Conservation (phyloP, 1,140 invertebrate species). For the Nymphalis io region DNA sequence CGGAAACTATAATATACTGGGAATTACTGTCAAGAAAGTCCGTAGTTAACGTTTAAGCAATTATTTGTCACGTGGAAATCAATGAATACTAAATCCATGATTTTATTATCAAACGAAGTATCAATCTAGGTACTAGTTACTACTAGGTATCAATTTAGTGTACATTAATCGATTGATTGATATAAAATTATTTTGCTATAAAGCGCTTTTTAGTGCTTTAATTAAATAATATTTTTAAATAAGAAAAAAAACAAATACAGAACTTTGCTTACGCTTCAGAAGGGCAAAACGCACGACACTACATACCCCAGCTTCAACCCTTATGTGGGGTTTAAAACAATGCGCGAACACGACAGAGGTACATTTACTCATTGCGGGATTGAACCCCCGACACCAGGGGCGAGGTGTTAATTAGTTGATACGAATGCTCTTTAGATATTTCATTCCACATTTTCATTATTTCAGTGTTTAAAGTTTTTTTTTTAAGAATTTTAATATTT, state of each 20-base stretch:
- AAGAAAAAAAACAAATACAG: not conserved
- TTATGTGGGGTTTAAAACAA: constrained; percentile 31
- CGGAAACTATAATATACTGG: too few species aligned
- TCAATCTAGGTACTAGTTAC: too few species aligned
- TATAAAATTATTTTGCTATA: too few species aligned
- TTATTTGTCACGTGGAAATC: too few species aligned
- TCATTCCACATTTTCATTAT: constrained; percentile 35
- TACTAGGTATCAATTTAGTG: too few species aligned
- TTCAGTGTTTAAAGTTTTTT: constrained; percentile 12
- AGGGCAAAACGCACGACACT: not conserved
- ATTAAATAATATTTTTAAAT: constrained; percentile 3
- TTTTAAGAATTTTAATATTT: not conserved
- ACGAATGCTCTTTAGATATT: constrained; percentile 37
- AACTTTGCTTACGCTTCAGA: not conserved
- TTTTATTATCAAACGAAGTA: too few species aligned
- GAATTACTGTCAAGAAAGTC: too few species aligned
- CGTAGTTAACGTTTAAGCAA: too few species aligned
- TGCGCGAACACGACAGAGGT: constrained; percentile 21
- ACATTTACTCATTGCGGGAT: constrained; percentile 22
- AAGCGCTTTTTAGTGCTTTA: not conserved
- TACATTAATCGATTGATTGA: too few species aligned
- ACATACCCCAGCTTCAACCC: constrained; percentile 12
- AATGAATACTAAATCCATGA: too few species aligned
- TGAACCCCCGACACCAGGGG: constrained; percentile 32
- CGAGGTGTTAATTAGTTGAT: constrained; percentile 37